These are phyloP conservation scores for Phenganax marumi DNA, from an alignment of 92 coral and sea anemone species.

Conservation along the genomic window DNA sequence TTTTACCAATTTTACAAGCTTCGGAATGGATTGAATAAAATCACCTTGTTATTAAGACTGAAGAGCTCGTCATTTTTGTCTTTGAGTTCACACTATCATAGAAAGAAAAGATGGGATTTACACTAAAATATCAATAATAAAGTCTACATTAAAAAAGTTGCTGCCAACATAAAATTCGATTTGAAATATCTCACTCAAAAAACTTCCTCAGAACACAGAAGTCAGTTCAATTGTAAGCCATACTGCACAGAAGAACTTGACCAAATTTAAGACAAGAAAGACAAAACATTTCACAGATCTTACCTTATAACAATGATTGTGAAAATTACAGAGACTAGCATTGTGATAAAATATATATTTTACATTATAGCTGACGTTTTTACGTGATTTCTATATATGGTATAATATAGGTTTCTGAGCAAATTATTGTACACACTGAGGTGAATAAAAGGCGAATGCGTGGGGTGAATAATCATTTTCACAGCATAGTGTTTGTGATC, in stretches of 20 bases:
- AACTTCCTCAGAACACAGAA: too few species aligned
- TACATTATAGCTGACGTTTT: too few species aligned
- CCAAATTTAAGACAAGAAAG: too few species aligned
- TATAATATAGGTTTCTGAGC: neutral
- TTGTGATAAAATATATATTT: too few species aligned
- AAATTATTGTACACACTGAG: neutral
- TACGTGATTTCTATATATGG: neutral
- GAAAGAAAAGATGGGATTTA: neutral
- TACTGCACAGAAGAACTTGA: too few species aligned
- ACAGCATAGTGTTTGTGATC: neutral
- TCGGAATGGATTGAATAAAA: neutral
- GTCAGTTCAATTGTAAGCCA: too few species aligned
- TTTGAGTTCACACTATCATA: conserved; percentile 21
- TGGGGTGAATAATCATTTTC: neutral
- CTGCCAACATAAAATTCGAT: too few species aligned
- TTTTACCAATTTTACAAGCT: too few species aligned
- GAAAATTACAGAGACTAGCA: too few species aligned
- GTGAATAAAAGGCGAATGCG: neutral
- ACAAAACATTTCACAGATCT: too few species aligned
- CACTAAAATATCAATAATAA: neutral
- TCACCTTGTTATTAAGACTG: conserved; percentile 25
- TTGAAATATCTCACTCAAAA: neutral
- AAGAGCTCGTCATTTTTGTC: conserved; percentile 33
- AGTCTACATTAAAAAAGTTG: neutral
- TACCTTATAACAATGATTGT: too few species aligned